Evolutionary conservation across 2,113 vertebrate species (phyloP).

Genomic region (Scortum barcoo): DNA sequence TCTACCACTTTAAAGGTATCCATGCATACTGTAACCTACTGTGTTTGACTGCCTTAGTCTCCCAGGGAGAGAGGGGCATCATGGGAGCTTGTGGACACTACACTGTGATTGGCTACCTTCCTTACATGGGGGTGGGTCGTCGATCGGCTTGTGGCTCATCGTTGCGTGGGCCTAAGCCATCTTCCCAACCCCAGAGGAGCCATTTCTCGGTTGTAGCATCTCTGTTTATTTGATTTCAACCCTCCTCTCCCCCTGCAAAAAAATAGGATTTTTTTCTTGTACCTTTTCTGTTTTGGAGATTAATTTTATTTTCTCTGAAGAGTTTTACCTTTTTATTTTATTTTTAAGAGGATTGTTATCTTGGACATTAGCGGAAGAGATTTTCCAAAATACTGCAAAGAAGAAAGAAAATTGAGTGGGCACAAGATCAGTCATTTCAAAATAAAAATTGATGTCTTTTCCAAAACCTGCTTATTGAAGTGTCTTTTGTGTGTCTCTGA

Average conservation of each 20-base stretch:
- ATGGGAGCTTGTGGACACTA: slow-evolving; percentile 83
- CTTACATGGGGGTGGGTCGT: slow-evolving; percentile 45
- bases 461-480: slow-evolving; percentile 51
- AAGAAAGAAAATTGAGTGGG: slow-evolving; percentile 63
- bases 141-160: slow-evolving; percentile 21
- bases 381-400: slow-evolving; percentile 64
- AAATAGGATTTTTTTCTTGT: slow-evolving; percentile 51
- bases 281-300: slow-evolving; percentile 54
- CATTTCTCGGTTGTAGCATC: slow-evolving; percentile 80
- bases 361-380: slow-evolving; percentile 63
- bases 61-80: slow-evolving; percentile 81
- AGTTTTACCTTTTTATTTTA: slow-evolving; percentile 67
- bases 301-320: slow-evolving; percentile 63
- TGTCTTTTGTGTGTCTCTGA: slow-evolving; percentile 55
- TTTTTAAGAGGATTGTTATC: slow-evolving; percentile 62
- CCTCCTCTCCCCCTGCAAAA: slow-evolving; percentile 33
- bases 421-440: slow-evolving; percentile 82
- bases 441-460: slow-evolving; percentile 84
- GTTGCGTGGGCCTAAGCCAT: slow-evolving; percentile 36
- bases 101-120: slow-evolving; percentile 83
- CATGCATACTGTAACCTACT: slow-evolving; percentile 73
- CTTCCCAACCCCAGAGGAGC: slow-evolving; percentile 54
- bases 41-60: slow-evolving; percentile 83
- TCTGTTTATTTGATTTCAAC: slow-evolving; percentile 69
- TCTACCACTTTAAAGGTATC: slow-evolving; percentile 56